These are phyloP conservation scores for Chaetura pelagica DNA, from an alignment of 2,113 vertebrate genomes.

Conservation along the genomic window DNA sequence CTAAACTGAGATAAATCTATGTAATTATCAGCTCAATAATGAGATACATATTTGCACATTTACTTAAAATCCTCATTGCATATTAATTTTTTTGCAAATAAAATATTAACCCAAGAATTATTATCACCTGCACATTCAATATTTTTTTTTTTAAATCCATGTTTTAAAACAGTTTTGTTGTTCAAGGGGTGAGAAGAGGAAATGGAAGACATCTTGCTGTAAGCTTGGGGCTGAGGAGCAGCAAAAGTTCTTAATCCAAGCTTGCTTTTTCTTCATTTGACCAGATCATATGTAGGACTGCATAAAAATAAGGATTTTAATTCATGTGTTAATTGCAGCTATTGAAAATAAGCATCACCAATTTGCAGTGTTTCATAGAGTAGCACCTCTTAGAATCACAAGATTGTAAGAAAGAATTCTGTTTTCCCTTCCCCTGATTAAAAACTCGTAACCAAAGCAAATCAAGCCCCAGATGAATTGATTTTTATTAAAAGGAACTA, in stretches of 20 bases:
- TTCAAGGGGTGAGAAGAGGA: neutral
- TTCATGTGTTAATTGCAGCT: neutral
- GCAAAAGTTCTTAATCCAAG: neutral
- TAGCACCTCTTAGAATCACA: neutral
- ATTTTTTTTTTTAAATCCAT: neutral
- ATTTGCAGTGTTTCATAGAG: neutral
- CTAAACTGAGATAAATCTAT: neutral
- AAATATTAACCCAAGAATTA: neutral
- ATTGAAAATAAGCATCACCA: neutral
- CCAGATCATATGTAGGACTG: neutral
- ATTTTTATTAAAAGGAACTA: neutral
- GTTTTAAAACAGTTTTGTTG: neutral
- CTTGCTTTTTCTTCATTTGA: neutral
- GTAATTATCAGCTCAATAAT: neutral
- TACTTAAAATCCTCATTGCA: neutral
- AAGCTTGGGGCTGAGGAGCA: neutral
- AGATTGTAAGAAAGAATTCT: neutral
- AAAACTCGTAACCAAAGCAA: neutral
- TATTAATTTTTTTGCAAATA: neutral
- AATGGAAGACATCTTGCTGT: neutral
- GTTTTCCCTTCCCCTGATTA: neutral
- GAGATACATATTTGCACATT: neutral
- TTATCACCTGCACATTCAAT: neutral
- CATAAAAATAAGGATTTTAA: neutral
- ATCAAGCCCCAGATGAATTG: neutral